Percentiles rank a stretch among this genome's conserved stretches.
Conservation (phyloP, 2,797 vertebrate species). For the Threskiornis aethiopicus region DNA sequence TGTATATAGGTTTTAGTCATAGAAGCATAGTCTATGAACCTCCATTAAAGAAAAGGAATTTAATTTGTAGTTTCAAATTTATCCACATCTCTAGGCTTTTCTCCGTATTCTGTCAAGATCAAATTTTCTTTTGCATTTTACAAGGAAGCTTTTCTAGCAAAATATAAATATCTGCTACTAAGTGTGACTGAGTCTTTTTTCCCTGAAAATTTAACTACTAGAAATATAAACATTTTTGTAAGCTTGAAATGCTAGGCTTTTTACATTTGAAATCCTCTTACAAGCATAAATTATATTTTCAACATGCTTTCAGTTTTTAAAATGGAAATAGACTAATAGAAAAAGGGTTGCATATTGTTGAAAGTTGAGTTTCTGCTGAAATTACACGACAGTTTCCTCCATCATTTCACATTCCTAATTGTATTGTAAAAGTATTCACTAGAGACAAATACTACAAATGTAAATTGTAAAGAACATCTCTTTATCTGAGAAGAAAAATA, state of each 20-base stretch:
- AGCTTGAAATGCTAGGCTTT: neutral
- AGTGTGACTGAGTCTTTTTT: neutral
- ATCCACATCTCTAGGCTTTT: neutral
- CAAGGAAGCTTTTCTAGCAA: neutral
- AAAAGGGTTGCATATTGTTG: neutral
- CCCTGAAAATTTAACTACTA: neutral
- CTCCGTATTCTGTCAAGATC: neutral
- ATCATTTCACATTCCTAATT: neutral
- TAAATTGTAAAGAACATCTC: neutral
- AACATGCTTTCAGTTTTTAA: neutral
- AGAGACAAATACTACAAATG: neutral
- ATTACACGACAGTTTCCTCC: neutral
- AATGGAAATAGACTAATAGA: conserved; percentile 1
- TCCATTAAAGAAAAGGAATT: neutral
- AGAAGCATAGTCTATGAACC: neutral
- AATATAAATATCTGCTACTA: neutral
- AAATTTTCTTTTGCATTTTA: neutral
- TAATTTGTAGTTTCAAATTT: neutral
- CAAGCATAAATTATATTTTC: neutral
- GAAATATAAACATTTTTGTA: neutral
- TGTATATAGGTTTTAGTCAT: neutral
- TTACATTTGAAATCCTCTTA: neutral
- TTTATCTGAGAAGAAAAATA: neutral
- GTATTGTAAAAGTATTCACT: neutral
- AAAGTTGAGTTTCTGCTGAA: neutral